Evolutionary conservation across 2,797 vertebrate species (phyloP).

Genomic region (Apodemus agrarius): DNA sequence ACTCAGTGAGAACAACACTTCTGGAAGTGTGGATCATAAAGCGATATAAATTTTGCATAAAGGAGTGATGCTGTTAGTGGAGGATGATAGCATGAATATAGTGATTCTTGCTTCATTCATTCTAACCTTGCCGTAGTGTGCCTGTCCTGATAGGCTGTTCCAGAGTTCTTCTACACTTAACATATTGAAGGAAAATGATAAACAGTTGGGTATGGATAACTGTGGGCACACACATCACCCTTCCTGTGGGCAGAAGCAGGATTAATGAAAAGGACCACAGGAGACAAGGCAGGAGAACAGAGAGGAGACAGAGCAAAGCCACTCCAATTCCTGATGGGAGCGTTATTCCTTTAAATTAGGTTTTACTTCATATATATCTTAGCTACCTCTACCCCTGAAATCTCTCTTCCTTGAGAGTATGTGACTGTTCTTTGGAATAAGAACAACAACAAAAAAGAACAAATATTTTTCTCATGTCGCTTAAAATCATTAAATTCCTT

Average conservation of each 20-base stretch:
- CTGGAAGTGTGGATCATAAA: not conserved
- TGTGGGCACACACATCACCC: not conserved
- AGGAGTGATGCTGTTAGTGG: not conserved
- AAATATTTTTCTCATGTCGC: not conserved
- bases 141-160: not conserved
- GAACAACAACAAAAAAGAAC: not conserved
- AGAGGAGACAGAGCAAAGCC: not conserved
- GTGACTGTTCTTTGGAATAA: not conserved
- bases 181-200: not conserved
- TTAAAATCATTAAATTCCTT: slow-evolving; percentile 17
- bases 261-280: not conserved
- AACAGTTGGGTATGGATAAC: not conserved
- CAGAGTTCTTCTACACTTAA: not conserved
- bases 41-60: not conserved
- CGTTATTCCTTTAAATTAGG: not conserved
- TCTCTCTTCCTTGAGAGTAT: not conserved
- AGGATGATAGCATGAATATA: not conserved
- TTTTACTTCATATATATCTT: not conserved
- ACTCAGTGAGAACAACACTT: not conserved
- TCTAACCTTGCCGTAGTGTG: not conserved
- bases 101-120: not conserved
- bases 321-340: not conserved
- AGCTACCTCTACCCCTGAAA: not conserved
- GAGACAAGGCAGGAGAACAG: not conserved
- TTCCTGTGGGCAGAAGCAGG: not conserved